These are phyloP conservation scores for Myxocyprinus asiaticus DNA, from an alignment of 2,113 vertebrate species.

Conservation along the genomic window DNA sequence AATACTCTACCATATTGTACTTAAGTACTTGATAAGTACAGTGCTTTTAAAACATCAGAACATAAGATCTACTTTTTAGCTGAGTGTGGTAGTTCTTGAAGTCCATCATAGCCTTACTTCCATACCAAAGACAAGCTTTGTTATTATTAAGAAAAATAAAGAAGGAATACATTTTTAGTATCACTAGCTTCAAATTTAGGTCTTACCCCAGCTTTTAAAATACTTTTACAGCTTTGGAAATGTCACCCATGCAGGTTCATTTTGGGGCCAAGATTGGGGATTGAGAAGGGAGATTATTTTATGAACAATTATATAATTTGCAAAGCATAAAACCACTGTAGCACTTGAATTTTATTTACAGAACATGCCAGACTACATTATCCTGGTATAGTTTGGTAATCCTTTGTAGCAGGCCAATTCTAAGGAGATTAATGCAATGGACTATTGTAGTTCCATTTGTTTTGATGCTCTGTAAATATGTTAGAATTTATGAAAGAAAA, in stretches of 20 bases:
- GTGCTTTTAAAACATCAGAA: slow-evolving; percentile 24
- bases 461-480: slow-evolving; percentile 55
- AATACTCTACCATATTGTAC: neutral
- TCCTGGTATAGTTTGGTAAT: no score
- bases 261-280: neutral
- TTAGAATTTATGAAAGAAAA: neutral
- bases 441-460: slow-evolving; percentile 56
- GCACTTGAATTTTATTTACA: slow-evolving; percentile 55
- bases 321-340: slow-evolving; percentile 48
- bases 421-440: slow-evolving; percentile 48
- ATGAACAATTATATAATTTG: slow-evolving; percentile 18
- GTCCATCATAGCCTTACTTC: slow-evolving; percentile 69
- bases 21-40: slow-evolving; percentile 28
- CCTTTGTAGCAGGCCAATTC: slow-evolving; percentile 45
- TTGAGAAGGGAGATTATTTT: neutral
- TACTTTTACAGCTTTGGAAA: neutral
- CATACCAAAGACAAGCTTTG: slow-evolving; percentile 72
- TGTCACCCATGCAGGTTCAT: slow-evolving; percentile 3
- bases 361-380: slow-evolving; percentile 36
- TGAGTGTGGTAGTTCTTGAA: slow-evolving; percentile 23
- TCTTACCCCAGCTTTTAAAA: neutral
- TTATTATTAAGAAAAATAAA: slow-evolving; percentile 34
- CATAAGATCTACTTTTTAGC: slow-evolving; percentile 8
- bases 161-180: slow-evolving; percentile 22
- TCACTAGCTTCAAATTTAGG: neutral